Conservation (phyloP, 1,140 invertebrate genomes). For the Conus betulinus region DNA sequence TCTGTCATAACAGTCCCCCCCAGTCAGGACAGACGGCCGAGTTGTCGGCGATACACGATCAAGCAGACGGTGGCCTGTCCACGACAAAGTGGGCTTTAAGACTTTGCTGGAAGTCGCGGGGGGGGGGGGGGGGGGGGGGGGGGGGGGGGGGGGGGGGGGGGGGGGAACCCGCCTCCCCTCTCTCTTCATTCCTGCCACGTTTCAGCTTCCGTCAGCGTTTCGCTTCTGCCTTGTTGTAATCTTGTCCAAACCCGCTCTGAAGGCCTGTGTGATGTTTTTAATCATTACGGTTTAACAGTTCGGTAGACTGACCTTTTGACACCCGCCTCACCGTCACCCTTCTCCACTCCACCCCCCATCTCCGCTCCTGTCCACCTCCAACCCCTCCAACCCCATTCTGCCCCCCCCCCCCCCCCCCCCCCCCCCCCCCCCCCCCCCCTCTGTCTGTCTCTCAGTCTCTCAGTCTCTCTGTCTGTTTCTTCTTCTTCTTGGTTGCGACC, state of each 20-base stretch:
- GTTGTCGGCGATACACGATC: not conserved
- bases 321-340: not conserved
- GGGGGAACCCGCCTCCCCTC: not conserved
- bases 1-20: not conserved
- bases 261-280: not conserved
- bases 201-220: not conserved
- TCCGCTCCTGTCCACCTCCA: too few species aligned
- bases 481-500: not conserved
- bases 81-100: not conserved
- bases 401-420: too few species aligned
- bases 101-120: not conserved
- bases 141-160: not conserved
- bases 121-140: not conserved
- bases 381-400: too few species aligned
- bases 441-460: too few species aligned
- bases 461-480: conserved; percentile 31
- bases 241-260: not conserved
- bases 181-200: not conserved
- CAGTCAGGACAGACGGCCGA: not conserved
- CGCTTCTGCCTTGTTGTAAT: not conserved
- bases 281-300: not conserved
- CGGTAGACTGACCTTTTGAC: not conserved
- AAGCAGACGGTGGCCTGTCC: not conserved
- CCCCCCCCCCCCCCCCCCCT: not conserved
- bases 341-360: too few species aligned